These are phyloP conservation scores for Acrocera orbiculus DNA, from an alignment of 2,888 invertebrate genomes.

Conservation along the genomic window DNA sequence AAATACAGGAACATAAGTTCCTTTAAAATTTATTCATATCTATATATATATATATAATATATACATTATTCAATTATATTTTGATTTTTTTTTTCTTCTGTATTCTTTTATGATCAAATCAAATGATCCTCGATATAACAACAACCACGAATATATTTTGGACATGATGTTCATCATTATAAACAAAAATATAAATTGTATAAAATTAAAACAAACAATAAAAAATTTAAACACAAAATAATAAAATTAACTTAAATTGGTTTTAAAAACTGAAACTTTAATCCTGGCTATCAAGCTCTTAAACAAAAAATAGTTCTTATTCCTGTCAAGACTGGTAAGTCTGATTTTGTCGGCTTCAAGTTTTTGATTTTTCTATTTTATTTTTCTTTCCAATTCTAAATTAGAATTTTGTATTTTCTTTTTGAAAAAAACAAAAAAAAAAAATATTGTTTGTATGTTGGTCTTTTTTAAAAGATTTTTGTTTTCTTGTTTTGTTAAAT, in stretches of 20 bases:
- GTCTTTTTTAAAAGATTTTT: neutral
- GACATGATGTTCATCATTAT: neutral
- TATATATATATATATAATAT: too few species aligned
- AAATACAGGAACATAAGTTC: too few species aligned
- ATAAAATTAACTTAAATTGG: too few species aligned
- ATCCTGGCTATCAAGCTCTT: too few species aligned
- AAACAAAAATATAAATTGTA: neutral
- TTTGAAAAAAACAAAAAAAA: neutral
- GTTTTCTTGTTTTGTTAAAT: too few species aligned
- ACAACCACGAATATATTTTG: too few species aligned
- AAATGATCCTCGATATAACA: too few species aligned
- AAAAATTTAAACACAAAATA: slow-evolving; percentile 4
- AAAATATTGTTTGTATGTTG: neutral
- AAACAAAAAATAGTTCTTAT: slow-evolving; percentile 30
- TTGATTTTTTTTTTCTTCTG: too few species aligned
- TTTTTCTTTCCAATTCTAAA: neutral
- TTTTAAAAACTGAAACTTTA: too few species aligned
- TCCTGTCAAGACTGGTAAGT: slow-evolving; percentile 27
- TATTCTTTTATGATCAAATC: too few species aligned
- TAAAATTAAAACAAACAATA: neutral
- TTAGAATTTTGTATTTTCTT: neutral
- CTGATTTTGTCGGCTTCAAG: slow-evolving; percentile 3
- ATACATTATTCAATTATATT: too few species aligned
- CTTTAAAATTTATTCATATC: too few species aligned
- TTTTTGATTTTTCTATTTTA: slow-evolving; percentile 1